Base-by-base conservation (phyloP, 2,888 invertebrate species). In the Yponomeuta cagnagella region DNA sequence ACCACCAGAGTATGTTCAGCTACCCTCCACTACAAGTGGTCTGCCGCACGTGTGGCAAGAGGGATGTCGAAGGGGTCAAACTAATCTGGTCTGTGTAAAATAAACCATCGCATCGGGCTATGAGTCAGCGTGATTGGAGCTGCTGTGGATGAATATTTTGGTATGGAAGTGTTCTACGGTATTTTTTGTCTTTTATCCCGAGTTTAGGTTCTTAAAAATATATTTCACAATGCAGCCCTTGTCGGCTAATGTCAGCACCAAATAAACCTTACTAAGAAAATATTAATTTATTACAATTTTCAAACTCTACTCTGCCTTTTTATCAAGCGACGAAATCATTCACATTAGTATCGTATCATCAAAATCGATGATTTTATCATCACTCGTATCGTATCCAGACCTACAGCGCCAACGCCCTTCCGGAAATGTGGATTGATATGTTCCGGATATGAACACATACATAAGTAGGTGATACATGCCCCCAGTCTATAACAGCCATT, bases 341-440 rank as follows among this genome's bases (percentile, higher is more conserved):
- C 5, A 8, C 43, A 43, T 43, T 43, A 1, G 43, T 43, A 8
- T 43, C 6, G 43, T 43, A 43, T 43, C 43, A 58, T 52, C 52
- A 52, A 23, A 5, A 0, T 10, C 12, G 52, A 52, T 52, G 52
- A 52, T 0, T 10, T 52, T 52, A 52, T 52, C 2, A 12, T 15
- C 12, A 3, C 12, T 15, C 5, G 52, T 15, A 58, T 58, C 52
- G 52, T 52, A 58, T 15, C 52, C 52, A 15, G 6, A 12, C 52
- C 15, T 58, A 58, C 15, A 1, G 15, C 12, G 4, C 52, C 15
- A 1, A 2, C 12, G 0, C 15, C 15, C 15, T 58, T 37, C 67
- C 67, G 48, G 67, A 67, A 43, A 48, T 37, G 31, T 43, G 12
- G 48, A 67, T 67, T 67, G 67, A 67, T 67, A 12, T 67, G 33